Evolutionary conservation across 2,888 invertebrate genomes (phyloP), one percentile per base, ranked within the genome.

Genomic region (Leuctra nigra): DNA sequence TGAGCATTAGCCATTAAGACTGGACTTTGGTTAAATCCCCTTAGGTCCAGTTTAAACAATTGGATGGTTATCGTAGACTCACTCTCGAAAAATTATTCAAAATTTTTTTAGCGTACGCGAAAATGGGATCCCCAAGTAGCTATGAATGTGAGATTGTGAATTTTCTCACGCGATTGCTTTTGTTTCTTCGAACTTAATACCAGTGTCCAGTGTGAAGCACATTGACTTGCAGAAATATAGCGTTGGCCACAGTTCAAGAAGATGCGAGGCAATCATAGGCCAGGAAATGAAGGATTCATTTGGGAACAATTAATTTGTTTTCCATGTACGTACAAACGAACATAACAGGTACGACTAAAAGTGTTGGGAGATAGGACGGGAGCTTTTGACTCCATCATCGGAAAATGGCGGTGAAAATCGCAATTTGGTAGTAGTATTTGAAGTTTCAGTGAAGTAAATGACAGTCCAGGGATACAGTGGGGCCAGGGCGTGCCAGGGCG

Each of bases 91-190:
- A 44, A 44, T 44, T 44, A 44, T 23, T 20, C 44, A 9, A 23
- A 44, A 22, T 44, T n/a, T n/a, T n/a, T 6, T 16, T 23, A 13
- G 1, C 20, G 13, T n/a, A 6, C 2, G 7, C 29, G 29, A 29
- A 23, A 44, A 44, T 41, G 18, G 44, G n/a, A 22, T 20, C n/a
- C 23, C 23, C 23, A 44, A 44, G 23, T 23, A 23, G 3, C 22
- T 44, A 20, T 6, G 29, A 7, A 11, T 29, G 11, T 29, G 11
- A 7, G 6, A 29, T 29, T 11, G 6, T 22, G 44, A 44, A 44
- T 23, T 20, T 44, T 44, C 44, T 23, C 44, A 44, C 44, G 44
- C 20, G 44, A 44, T 44, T 23, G 44, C 44, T 44, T 39, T 39
- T 20, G 44, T 44, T 44, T 6, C 13, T 41, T 2, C 9, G 4